Conservation (phyloP, 2,888 invertebrate genomes). For the Physocephala rufipes region DNA sequence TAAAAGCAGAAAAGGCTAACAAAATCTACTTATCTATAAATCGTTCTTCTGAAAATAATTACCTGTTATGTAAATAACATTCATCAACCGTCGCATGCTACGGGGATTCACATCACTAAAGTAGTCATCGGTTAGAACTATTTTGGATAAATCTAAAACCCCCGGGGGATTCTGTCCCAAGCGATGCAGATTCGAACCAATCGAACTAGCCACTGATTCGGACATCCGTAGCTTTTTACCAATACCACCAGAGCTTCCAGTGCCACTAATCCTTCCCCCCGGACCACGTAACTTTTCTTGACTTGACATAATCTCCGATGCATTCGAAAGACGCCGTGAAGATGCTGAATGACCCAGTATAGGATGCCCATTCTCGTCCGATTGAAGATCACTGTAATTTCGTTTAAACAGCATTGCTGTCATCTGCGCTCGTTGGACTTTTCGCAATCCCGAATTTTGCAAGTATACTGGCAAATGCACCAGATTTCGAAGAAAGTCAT, state of each 20-base stretch:
- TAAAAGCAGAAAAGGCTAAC: not conserved
- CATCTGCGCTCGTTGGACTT: constrained; percentile 87
- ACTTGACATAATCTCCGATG: constrained; percentile 83
- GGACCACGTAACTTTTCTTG: constrained; percentile 75
- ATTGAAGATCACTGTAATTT: constrained; percentile 60
- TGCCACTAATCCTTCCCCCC: constrained; percentile 54
- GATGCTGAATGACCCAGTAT: constrained; percentile 70
- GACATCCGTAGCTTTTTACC: constrained; percentile 81
- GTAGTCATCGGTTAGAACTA: constrained; percentile 95
- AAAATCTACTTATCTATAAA: not conserved
- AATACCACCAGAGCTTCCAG: constrained; percentile 66
- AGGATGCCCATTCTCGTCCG: constrained; percentile 56
- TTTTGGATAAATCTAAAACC: constrained; percentile 72
- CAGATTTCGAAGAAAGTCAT: constrained; percentile 93
- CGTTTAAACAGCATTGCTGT: constrained; percentile 70
- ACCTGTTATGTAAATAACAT: constrained; percentile 96
- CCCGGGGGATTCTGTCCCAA: constrained; percentile 74
- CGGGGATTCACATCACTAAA: constrained; percentile 98
- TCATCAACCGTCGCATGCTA: constrained; percentile 95
- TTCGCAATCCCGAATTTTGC: constrained; percentile 93
- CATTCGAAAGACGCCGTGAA: constrained; percentile 79
- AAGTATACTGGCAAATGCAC: constrained; percentile 98
- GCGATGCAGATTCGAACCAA: constrained; percentile 86
- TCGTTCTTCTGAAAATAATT: constrained; percentile 22
- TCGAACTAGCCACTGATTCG: constrained; percentile 90